Evolutionary conservation across 2,797 vertebrate species (phyloP).

Genomic region (Manis javanica): DNA sequence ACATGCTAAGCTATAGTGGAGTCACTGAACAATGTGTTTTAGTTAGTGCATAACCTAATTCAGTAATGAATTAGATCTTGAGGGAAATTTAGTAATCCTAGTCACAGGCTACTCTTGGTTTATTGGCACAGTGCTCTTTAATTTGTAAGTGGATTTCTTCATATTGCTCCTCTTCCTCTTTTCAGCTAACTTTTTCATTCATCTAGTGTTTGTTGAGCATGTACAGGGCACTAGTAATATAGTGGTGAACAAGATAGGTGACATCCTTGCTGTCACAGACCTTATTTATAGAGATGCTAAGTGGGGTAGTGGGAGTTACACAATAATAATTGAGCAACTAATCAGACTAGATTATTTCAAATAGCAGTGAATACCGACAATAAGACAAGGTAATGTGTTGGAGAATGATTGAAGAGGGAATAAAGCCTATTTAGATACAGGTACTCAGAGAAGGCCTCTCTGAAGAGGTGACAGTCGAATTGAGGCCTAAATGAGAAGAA

Average conservation of each 20-base stretch:
- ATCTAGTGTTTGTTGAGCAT: neutral
- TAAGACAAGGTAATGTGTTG: neutral
- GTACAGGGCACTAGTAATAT: neutral
- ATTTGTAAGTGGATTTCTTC: slow-evolving; percentile 16
- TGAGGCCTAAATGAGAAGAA: neutral
- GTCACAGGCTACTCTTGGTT: neutral
- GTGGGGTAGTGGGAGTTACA: neutral
- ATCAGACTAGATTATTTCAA: neutral
- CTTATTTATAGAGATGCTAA: neutral
- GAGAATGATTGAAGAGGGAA: neutral
- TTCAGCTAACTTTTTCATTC: neutral
- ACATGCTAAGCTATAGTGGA: neutral
- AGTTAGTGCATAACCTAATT: neutral
- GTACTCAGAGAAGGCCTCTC: neutral
- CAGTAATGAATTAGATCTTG: neutral
- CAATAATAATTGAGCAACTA: neutral
- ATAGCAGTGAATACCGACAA: neutral
- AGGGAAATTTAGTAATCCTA: neutral
- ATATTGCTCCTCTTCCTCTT: neutral
- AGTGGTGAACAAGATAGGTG: neutral
- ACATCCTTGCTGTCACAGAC: neutral
- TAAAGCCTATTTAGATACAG: neutral
- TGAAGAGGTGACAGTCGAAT: neutral
- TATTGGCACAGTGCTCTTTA: neutral
- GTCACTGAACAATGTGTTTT: neutral